phyloP scores from a whole-genome alignment of 1,140 invertebrate species.

The Neodiprion lecontei region DNA sequence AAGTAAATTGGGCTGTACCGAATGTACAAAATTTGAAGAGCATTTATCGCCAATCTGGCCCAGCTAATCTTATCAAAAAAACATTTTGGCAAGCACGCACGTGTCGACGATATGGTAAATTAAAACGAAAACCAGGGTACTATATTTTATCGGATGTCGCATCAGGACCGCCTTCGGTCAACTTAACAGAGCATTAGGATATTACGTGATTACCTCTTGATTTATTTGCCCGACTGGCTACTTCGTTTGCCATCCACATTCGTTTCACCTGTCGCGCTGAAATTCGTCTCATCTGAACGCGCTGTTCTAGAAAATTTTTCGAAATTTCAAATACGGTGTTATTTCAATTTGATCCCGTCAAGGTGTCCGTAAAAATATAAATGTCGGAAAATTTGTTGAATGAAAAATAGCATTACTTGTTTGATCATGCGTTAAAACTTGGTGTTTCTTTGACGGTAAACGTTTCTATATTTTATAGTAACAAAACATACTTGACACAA shows the following conservation, averaged over 20 bases:
- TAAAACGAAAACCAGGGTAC: background rate
- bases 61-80: background rate
- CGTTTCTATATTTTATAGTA: too few relatives aligned
- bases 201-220: slow-evolving; percentile 3
- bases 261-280: too few relatives aligned
- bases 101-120: background rate
- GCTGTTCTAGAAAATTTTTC: too few relatives aligned
- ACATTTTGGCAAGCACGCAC: background rate
- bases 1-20: background rate
- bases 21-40: slow-evolving; percentile 1
- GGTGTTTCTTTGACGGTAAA: too few relatives aligned
- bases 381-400: too few relatives aligned
- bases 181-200: background rate
- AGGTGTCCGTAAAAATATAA: too few relatives aligned
- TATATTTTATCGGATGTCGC: background rate
- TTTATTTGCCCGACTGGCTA: background rate
- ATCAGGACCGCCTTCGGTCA: slow-evolving; percentile 1
- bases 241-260: background rate
- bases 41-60: background rate
- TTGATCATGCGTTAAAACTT: too few relatives aligned
- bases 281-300: too few relatives aligned
- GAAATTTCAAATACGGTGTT: too few relatives aligned
- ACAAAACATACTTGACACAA: too few relatives aligned
- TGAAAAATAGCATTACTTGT: too few relatives aligned
- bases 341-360: too few relatives aligned